Evolutionary conservation across 2,113 vertebrate species (phyloP), one percentile per base, ranked within the genome.

Genomic region (Colossoma macropomum): DNA sequence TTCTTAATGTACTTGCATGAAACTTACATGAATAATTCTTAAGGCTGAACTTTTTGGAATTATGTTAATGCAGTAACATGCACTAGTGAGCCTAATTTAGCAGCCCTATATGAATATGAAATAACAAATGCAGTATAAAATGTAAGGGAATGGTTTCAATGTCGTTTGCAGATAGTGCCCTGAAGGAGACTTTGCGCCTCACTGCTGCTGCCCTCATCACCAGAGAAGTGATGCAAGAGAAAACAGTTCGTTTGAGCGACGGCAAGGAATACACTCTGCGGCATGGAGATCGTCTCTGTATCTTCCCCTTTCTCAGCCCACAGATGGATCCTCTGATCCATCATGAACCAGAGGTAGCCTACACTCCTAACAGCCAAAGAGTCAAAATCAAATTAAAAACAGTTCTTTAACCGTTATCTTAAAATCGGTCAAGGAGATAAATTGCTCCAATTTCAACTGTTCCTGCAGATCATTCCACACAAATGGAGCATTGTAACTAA

Each of bases 301-400:
- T 97, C 66, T 97, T 98, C 80, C 96, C 96, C n/a, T 95, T 94
- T 83, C 89, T 97, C 83, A 96, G 96, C 87, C 96, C 96, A 27
- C 96, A 97, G 70, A 97, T 91, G 94, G 96, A 97, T 79, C 94
- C 95, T 0, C 87, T 95, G 74, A 94, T 98, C 89, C 95, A 97
- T 84, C 83, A 91, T 32, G 91, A 96, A 12, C 96, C 96, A 50
- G 94, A 97, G 95, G 97, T 97, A 92, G 87, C 27, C 21, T 30
- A 16, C 38, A 71, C 23, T 69, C 27, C n/a, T 23, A 21, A n/a
- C 75, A 60, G 28, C 56, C 68, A 34, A n/a, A n/a, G n/a, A n/a
- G n/a, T n/a, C n/a, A n/a, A n/a, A n/a, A n/a, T n/a, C n/a, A n/a
- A n/a, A n/a, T n/a, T n/a, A n/a, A n/a, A n/a, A n/a, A n/a, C n/a